Conservation (phyloP, 2,797 vertebrate genomes). For the Acipenser transmontanus region DNA sequence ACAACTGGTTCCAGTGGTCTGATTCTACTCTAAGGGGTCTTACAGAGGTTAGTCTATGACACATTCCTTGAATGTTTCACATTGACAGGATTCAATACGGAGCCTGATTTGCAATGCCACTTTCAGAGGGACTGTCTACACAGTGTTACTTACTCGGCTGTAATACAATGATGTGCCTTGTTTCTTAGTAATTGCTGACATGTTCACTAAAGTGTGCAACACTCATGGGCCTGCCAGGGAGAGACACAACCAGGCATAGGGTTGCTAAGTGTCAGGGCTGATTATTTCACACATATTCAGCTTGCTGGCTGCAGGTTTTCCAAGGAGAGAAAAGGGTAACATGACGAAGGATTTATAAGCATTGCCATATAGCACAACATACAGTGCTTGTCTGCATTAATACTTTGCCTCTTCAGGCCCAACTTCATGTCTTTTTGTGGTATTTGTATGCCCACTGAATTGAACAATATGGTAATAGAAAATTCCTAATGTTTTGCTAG, state of each 20-base stretch:
- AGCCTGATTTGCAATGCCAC: conserved; percentile 4
- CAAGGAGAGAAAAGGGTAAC: conserved; percentile 15
- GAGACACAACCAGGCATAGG: conserved; percentile 9
- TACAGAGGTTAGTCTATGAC: conserved; percentile 9
- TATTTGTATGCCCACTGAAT: no score
- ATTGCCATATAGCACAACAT: background rate
- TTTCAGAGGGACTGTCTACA: conserved; percentile 1
- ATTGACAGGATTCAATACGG: conserved; percentile 7
- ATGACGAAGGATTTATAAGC: background rate
- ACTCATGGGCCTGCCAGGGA: conserved; percentile 13
- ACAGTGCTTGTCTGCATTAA: no score
- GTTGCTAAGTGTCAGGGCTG: conserved; percentile 13
- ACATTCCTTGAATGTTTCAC: conserved; percentile 10
- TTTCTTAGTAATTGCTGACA: conserved; percentile 23
- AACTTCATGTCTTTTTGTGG: no score
- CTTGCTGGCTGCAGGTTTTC: conserved; percentile 11
- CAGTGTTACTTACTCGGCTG: background rate
- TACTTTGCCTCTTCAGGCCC: no score
- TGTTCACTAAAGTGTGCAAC: conserved; percentile 24
- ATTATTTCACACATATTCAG: conserved; percentile 19
- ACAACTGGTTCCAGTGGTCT: background rate
- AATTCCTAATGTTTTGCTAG: no score
- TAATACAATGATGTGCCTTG: background rate
- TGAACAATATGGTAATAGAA: no score
- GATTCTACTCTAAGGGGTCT: conserved; percentile 7